A percentile compares a stretch with the other conserved stretches of the same genome.
Evolutionary conservation across 2,113 vertebrate species (phyloP).

Genomic region (Sturnira hondurensis): DNA sequence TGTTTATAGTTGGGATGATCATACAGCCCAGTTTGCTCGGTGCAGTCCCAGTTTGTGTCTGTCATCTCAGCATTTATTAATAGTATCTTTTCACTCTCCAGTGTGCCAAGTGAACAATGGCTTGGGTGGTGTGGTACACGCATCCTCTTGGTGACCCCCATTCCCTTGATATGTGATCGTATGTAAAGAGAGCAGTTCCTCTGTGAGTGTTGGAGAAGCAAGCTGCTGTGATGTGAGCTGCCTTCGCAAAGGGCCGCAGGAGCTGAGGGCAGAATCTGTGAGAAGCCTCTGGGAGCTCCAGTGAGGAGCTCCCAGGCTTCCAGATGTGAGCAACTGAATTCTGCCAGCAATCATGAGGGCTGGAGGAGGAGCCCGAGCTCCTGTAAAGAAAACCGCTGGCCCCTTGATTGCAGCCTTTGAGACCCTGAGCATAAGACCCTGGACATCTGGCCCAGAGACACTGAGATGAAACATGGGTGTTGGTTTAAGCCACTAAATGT

Average conservation of each 20-base stretch:
- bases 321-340: not conserved
- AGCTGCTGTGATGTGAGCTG: too few relatives aligned
- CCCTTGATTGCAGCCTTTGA: not conserved
- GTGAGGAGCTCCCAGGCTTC: not conserved
- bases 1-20: not conserved
- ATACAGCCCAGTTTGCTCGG: not conserved
- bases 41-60: not conserved
- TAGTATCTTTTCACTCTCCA: not conserved
- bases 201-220: not conserved
- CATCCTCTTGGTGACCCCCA: not conserved
- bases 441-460: not conserved
- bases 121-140: not conserved
- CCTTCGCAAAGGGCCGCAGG: fast-evolving
- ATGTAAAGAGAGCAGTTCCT: not conserved
- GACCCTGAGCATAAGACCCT: not conserved
- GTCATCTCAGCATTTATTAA: not conserved
- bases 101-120: not conserved
- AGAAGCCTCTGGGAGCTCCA: not conserved
- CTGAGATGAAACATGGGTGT: not conserved
- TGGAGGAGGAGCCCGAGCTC: not conserved
- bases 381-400: not conserved
- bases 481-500: not conserved
- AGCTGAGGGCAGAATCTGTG: not conserved
- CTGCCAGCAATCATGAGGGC: not conserved
- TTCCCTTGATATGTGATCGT: not conserved